These are phyloP conservation scores for Hyperoplus immaculatus DNA, from an alignment of 2,797 vertebrate species.

Conservation along the genomic window DNA sequence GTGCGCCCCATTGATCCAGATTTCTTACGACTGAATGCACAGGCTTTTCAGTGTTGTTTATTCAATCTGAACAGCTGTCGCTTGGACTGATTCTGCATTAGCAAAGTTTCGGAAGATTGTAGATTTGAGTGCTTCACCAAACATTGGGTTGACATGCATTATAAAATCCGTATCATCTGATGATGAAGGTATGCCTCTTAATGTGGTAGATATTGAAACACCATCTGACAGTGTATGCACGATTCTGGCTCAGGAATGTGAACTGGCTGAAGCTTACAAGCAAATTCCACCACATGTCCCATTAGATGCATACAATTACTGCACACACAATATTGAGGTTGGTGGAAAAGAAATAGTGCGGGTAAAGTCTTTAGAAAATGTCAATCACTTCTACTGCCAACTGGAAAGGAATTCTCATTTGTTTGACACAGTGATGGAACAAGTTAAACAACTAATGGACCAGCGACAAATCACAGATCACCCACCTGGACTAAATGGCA, in stretches of 20 bases:
- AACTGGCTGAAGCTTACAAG: slow-evolving; percentile 70
- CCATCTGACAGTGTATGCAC: slow-evolving; percentile 19
- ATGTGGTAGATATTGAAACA: slow-evolving; percentile 59
- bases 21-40: slow-evolving; percentile 51
- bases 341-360: slow-evolving; percentile 85
- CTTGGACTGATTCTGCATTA: slow-evolving; percentile 20
- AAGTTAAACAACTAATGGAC: slow-evolving; percentile 70
- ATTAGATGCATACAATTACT: slow-evolving; percentile 84
- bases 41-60: slow-evolving; percentile 68
- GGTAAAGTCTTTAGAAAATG: slow-evolving; percentile 84
- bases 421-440: slow-evolving; percentile 79
- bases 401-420: slow-evolving; percentile 83
- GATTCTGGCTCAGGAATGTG: slow-evolving; percentile 39
- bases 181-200: slow-evolving; percentile 51
- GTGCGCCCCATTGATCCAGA: slow-evolving; percentile 63
- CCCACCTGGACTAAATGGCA: slow-evolving; percentile 52
- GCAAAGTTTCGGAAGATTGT: slow-evolving; percentile 53
- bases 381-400: slow-evolving; percentile 90
- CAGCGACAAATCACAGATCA: slow-evolving; percentile 49
- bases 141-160: slow-evolving; percentile 43
- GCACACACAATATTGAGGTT: slow-evolving; percentile 83
- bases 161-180: slow-evolving; percentile 52
- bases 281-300: slow-evolving; percentile 69
- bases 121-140: slow-evolving; percentile 1
- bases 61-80: neutral